Conservation (phyloP, 2,797 vertebrate genomes). For the Sparidentex hasta region DNA sequence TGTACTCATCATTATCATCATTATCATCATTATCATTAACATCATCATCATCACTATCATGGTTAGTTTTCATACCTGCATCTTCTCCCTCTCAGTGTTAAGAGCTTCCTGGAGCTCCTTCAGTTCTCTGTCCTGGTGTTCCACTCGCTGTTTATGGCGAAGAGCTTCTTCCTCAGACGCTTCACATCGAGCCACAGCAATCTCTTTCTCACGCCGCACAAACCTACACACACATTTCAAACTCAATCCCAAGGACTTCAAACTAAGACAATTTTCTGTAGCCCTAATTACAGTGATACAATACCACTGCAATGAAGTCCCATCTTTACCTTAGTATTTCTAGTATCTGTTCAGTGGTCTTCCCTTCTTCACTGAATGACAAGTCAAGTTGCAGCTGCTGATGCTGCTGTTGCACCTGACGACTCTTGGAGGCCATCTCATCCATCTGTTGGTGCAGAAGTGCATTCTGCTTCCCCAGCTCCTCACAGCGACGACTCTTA, state of each 20-base stretch:
- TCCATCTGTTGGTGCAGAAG: slow-evolving; percentile 96
- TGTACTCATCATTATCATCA: too few relatives aligned
- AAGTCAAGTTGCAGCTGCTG: slow-evolving; percentile 83
- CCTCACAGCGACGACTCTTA: slow-evolving; percentile 86
- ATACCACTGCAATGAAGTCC: too few relatives aligned
- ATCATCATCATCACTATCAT: too few relatives aligned
- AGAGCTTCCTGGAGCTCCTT: slow-evolving; percentile 92
- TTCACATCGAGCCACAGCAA: slow-evolving; percentile 91
- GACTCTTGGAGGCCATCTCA: slow-evolving; percentile 89
- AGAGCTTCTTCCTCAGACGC: slow-evolving; percentile 93
- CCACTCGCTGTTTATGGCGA: slow-evolving; percentile 91
- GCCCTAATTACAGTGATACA: too few relatives aligned
- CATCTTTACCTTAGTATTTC: slow-evolving; percentile 93
- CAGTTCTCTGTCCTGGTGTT: slow-evolving; percentile 92
- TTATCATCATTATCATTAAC: too few relatives aligned
- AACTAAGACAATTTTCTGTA: background rate
- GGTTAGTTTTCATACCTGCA: slow-evolving; percentile 67
- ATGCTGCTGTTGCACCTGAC: slow-evolving; percentile 57
- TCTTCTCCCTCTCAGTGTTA: slow-evolving; percentile 89
- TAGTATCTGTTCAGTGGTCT: slow-evolving; percentile 94
- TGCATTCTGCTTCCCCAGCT: slow-evolving; percentile 92
- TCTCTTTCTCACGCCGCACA: slow-evolving; percentile 96
- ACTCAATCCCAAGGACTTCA: background rate
- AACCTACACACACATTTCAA: slow-evolving; percentile 84
- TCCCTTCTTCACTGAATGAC: slow-evolving; percentile 94